These are phyloP conservation scores for Psylliodes chrysocephalus DNA, from an alignment of 2,888 invertebrate genomes.

Conservation along the genomic window DNA sequence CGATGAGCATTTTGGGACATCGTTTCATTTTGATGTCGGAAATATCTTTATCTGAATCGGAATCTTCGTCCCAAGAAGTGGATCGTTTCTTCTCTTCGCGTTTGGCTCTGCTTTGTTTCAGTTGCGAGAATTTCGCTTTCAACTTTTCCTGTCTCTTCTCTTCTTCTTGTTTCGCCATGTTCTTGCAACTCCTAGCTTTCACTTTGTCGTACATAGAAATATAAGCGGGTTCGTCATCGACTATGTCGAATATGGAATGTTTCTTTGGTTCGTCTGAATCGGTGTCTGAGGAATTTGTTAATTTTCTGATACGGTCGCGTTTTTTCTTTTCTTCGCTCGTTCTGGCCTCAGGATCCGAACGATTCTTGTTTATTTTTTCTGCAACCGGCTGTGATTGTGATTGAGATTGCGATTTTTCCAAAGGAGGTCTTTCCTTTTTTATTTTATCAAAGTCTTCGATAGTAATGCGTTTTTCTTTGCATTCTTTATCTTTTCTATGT, in stretches of 20 bases:
- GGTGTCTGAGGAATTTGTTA: conserved; percentile 71
- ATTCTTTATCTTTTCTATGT: conserved; percentile 53
- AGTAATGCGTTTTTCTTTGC: conserved; percentile 44
- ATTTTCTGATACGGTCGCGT: conserved; percentile 57
- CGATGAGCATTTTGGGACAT: conserved; percentile 59
- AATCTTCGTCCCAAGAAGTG: conserved; percentile 88
- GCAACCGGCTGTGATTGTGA: no score
- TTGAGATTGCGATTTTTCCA: conserved; percentile 46
- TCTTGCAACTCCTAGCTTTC: conserved; percentile 92
- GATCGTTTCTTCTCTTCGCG: conserved; percentile 90
- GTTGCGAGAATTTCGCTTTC: conserved; percentile 88
- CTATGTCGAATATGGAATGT: conserved; percentile 91
- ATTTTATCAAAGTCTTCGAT: conserved; percentile 38
- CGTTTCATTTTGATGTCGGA: conserved; percentile 53
- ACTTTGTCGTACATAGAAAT: conserved; percentile 99
- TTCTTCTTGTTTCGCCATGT: conserved; percentile 92
- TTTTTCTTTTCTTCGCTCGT: conserved; percentile 53
- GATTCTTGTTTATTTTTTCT: conserved; percentile 43
- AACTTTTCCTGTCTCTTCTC: conserved; percentile 87
- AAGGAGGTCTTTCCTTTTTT: conserved; percentile 40
- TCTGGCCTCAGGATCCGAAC: conserved; percentile 42
- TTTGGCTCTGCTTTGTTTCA: conserved; percentile 88
- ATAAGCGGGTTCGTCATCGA: conserved; percentile 88
- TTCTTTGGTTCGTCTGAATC: conserved; percentile 87
- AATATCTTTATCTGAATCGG: conserved; percentile 69